Conservation (phyloP, 2,888 invertebrate genomes). For the Aradus depressus region DNA sequence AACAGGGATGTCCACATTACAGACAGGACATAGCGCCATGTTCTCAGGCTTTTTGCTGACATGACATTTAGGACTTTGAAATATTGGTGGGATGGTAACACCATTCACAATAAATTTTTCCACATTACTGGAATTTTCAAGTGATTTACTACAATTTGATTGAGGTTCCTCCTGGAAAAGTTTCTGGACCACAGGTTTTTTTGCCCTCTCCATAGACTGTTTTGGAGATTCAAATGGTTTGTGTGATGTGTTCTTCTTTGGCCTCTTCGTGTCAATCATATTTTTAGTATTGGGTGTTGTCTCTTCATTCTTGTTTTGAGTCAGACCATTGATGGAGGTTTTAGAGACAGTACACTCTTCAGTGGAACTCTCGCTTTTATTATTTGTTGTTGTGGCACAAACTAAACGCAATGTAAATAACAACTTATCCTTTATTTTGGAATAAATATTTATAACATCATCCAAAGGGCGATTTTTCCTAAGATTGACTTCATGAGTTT, state of each 20-base stretch:
- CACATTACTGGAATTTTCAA: not conserved
- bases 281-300: slow-evolving; percentile 3
- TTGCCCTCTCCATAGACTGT: slow-evolving; percentile 1
- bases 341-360: not conserved
- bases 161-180: slow-evolving; percentile 9
- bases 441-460: slow-evolving; percentile 37
- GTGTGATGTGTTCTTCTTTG: no score
- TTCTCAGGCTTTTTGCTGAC: slow-evolving; percentile 22
- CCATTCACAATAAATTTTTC: slow-evolving; percentile 14
- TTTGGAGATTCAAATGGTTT: no score
- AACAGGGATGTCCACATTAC: slow-evolving; percentile 38
- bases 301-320: slow-evolving; percentile 5
- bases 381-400: slow-evolving; percentile 15
- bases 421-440: slow-evolving; percentile 35
- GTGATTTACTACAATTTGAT: not conserved
- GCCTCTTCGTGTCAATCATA: no score
- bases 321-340: not conserved
- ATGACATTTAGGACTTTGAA: slow-evolving; percentile 18
- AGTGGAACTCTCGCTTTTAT: not conserved
- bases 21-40: slow-evolving; percentile 41
- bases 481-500: slow-evolving; percentile 39
- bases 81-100: slow-evolving; percentile 23
- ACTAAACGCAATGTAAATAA: slow-evolving; percentile 31
- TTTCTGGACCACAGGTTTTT: slow-evolving; percentile 10
- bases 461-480: slow-evolving; percentile 41